Conservation (phyloP, 2,113 vertebrate genomes). For the Neomonachus schauinslandi region DNA sequence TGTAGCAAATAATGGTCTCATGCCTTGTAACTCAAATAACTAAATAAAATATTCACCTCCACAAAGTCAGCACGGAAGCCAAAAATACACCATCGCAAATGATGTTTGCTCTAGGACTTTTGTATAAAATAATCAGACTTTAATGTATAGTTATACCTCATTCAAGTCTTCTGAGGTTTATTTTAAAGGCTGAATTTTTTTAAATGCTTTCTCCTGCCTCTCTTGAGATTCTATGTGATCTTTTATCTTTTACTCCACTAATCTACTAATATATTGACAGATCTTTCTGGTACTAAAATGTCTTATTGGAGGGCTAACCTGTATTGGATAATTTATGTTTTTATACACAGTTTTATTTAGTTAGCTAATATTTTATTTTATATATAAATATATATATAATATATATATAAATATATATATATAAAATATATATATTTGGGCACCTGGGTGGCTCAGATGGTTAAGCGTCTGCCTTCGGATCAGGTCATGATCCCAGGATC, state of each 20-base stretch:
- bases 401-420: neutral
- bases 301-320: neutral
- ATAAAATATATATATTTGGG: too few relatives aligned
- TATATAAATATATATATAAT: too few relatives aligned
- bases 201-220: neutral
- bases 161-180: neutral
- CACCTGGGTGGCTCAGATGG: too few relatives aligned
- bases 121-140: neutral
- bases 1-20: fast-evolving
- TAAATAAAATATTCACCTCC: neutral
- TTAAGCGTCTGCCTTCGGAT: too few relatives aligned
- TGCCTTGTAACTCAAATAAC: neutral
- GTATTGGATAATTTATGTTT: neutral
- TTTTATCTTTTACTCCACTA: neutral
- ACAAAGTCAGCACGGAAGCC: neutral
- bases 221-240: neutral
- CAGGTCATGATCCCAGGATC: too few relatives aligned
- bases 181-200: neutral
- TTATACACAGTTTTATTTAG: neutral
- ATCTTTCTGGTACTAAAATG: neutral
- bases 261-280: neutral
- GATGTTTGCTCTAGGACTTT: neutral
- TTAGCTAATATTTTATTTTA: neutral
- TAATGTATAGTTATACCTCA: neutral
- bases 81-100: neutral